These are phyloP conservation scores for Drosophila maculinotata DNA, from an alignment of 2,888 invertebrate genomes.

Conservation along the genomic window DNA sequence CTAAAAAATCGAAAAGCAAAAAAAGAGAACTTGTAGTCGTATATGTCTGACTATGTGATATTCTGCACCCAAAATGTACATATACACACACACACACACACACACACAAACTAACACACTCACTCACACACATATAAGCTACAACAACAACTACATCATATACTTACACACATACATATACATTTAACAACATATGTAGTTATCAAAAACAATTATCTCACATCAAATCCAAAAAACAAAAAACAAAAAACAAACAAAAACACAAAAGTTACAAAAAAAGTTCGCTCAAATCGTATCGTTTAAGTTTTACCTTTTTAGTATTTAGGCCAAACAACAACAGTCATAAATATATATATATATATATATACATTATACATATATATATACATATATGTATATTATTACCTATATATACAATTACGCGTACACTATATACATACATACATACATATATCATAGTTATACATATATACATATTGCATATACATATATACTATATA, in stretches of 20 bases:
- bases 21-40: constrained; percentile 70
- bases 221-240: constrained; percentile 47
- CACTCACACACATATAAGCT: constrained; percentile 24
- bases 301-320: constrained; percentile 67
- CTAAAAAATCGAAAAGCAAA: constrained; percentile 6
- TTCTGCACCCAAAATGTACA: constrained; percentile 73
- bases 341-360: constrained; percentile 44
- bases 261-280: constrained; percentile 18
- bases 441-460: constrained; percentile 49
- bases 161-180: constrained; percentile 34
- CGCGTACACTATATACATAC: constrained; percentile 41
- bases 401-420: constrained; percentile 40
- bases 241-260: constrained; percentile 6
- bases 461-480: constrained; percentile 30
- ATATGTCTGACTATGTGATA: constrained; percentile 78
- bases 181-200: constrained; percentile 13
- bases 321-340: constrained; percentile 38
- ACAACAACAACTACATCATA: constrained; percentile 16
- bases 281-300: constrained; percentile 66
- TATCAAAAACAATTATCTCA: constrained; percentile 50
- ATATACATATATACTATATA: constrained; percentile 42
- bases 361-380: no score
- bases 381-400: constrained; percentile 29
- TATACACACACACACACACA: constrained; percentile 35
- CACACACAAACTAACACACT: constrained; percentile 10